phyloP scores from a whole-genome alignment of 2,888 invertebrate genomes.

The Neuroscelio doddi region DNA sequence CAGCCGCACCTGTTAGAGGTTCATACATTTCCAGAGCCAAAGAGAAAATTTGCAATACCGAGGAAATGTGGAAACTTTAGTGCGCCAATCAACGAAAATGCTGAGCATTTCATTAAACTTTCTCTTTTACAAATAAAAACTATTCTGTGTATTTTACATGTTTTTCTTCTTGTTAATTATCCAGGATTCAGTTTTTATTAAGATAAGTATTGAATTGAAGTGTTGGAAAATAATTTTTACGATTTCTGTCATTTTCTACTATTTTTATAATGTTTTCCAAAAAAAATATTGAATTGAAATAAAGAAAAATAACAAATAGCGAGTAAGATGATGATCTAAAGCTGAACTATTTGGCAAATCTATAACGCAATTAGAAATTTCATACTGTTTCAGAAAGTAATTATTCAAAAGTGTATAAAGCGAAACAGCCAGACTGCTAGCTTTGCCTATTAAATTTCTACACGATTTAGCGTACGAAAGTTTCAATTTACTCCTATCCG shows the following conservation, averaged over 20 bases:
- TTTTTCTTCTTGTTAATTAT: too few relatives aligned
- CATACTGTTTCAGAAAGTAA: conserved; percentile 33
- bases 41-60: background rate
- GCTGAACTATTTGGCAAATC: too few relatives aligned
- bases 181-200: too few relatives aligned
- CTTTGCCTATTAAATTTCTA: conserved; percentile 40
- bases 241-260: too few relatives aligned
- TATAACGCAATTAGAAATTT: conserved; percentile 26
- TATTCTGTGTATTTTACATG: too few relatives aligned
- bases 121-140: too few relatives aligned
- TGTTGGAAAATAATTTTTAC: too few relatives aligned
- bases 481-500: conserved; percentile 43
- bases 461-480: conserved; percentile 42
- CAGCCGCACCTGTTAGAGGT: conserved; percentile 21
- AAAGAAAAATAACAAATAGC: conserved; percentile 20
- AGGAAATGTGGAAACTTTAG: background rate
- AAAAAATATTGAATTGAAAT: too few relatives aligned
- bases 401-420: conserved; percentile 43
- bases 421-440: conserved; percentile 31
- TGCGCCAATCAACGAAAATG: conserved; percentile 1
- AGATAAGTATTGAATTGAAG: too few relatives aligned
- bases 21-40: too few relatives aligned
- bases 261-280: too few relatives aligned
- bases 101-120: too few relatives aligned
- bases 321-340: background rate